phyloP scores from a whole-genome alignment of 2,113 vertebrate genomes.

The Arvicanthis niloticus region DNA sequence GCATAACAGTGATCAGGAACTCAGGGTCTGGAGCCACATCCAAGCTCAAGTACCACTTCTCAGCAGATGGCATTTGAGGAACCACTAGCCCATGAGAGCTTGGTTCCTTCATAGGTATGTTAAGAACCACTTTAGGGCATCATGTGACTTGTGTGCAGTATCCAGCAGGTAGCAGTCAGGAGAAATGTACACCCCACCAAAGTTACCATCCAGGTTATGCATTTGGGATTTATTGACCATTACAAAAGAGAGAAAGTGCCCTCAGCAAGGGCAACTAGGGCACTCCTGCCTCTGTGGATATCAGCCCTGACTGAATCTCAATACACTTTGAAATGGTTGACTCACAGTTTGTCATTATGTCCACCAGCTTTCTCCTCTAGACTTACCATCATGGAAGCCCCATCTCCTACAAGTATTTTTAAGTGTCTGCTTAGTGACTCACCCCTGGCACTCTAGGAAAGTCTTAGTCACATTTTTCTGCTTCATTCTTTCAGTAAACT shows the following conservation, averaged over 20 bases:
- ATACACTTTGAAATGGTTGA: background rate
- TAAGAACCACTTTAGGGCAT: background rate
- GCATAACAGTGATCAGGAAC: no score
- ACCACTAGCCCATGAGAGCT: fast-evolving
- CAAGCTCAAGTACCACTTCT: background rate
- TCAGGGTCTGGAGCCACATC: background rate
- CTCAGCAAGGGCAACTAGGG: background rate
- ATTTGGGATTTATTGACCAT: background rate
- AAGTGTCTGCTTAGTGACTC: background rate
- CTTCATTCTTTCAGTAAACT: background rate
- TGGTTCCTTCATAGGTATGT: background rate
- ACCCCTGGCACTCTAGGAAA: background rate
- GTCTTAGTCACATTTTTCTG: background rate
- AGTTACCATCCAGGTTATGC: background rate
- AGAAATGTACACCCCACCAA: background rate
- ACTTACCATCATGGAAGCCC: background rate
- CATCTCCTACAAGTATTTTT: fast-evolving
- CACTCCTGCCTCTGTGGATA: fast-evolving
- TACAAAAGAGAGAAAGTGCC: fast-evolving
- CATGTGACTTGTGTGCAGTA: background rate
- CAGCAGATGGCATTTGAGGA: fast-evolving
- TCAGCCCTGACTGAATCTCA: background rate
- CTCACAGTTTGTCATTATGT: background rate
- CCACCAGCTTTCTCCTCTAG: background rate
- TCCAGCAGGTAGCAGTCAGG: background rate